Base-by-base conservation (phyloP, 2,113 vertebrate species). In the Hypanus sabinus region DNA sequence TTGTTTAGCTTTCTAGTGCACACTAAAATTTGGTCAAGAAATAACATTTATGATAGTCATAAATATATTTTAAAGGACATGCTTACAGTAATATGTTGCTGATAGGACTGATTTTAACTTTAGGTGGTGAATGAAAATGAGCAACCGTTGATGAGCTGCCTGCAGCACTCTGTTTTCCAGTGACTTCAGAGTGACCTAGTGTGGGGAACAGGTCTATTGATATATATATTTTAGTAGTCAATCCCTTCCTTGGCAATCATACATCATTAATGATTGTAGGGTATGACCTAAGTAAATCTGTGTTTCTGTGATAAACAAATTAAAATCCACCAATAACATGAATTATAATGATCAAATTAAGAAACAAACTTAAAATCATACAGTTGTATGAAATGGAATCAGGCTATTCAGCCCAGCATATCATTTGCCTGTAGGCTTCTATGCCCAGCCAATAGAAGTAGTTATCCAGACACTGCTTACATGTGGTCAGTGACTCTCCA, bases 1-100 rank as follows among this genome's bases (percentile, higher is more conserved):
- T 57, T 85, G 81, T 85, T 85, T 85, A 57, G 81, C 6, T 85
- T 57, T 27, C 81, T 57, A 8, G 22, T 57, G 81, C 24, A 85
- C 24, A 55, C 46, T 85, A 85, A 85, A 24, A 85, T 57, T 85
- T 85, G 9, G 8, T 3, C 46, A 85, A 85, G 5, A 85, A 83
- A 46, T 83, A 83, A 24, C 38, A 85, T 85, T 85, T 55, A 27
- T 85, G 38, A 55, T 57, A 22, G 46, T 85, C 46, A 85, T 85
- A 57, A 85, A 85, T 85, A 85, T 85, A 22, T 85, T 85, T 57
- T 85, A 85, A 85, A 85, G 46, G 46, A 85, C 38, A 57, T 85
- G 20, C 81, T 57, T 57, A 55, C 81, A 55, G 24, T 57, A 85
- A 57, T 57, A 57, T 57, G 81, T 85, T 85, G 38, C 38, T 85